Evolutionary conservation across 2,113 vertebrate species (phyloP), one percentile per base, ranked within the genome.

Genomic region (Dipodomys spectabilis): DNA sequence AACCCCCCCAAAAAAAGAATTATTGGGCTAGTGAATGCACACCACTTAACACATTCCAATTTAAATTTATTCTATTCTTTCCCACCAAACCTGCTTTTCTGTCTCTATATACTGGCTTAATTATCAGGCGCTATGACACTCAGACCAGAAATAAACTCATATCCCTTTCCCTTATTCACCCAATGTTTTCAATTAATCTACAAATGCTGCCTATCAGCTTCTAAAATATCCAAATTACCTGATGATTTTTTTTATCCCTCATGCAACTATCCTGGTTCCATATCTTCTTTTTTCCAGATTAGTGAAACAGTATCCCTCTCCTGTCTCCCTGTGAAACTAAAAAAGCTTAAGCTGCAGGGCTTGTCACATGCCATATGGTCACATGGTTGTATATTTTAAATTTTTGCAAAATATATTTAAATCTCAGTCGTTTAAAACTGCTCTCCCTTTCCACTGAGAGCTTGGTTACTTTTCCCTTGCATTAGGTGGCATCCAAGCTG

Each of bases 61-160:
- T 44, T 81, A 64, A 94, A 91, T 4, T 45, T 77, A 71, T 44
- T 93, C 44, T 95, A 62, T 86, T 94, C 35, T 92, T 89, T 49
- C 27, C 30, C 65, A 83, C 23, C 2, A 93, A 93, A 72, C 6
- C 23, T 86, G 82, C 72, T 94, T 94, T 91, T 73, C 64, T 83
- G 77, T 77, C 67, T 81, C 25, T 16, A 30, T 69, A 82, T 7
- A 53, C 13, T 53, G 27, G 67, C 45, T 86, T 57, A 65, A 15
- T 77, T n/a, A 74, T 88, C 32, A 72, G 71, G 8, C 32, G 95
- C 53, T 64, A 20, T 86, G 90, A 94, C 45, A 78, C 11, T 67
- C 62, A 96, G 75, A 8, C 12, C 64, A 82, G 77, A 87, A 77
- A 91, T 77, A 68, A 89, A 95, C 45, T 73, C 39, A 89, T 12